Conservation (phyloP, 1,140 invertebrate genomes). For the Dendrolimus kikuchii region DNA sequence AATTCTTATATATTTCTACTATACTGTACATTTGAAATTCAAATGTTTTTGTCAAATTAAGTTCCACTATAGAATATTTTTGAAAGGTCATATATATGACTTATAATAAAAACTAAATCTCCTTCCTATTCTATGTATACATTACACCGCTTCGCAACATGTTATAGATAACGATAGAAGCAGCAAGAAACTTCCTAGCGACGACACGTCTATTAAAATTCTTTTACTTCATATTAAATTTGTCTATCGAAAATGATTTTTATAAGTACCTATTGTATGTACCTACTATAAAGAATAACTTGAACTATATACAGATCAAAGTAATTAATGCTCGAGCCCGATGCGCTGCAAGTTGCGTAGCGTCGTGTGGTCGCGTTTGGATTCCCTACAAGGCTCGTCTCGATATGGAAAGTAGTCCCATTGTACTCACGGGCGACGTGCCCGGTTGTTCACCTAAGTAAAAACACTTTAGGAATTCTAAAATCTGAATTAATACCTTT, state of each 20-base stretch:
- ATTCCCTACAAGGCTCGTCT: conserved; percentile 36
- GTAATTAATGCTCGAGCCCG: too few species aligned
- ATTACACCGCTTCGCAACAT: background rate
- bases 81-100: too few species aligned
- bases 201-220: background rate
- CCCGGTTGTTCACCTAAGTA: conserved; percentile 48
- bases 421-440: conserved; percentile 30
- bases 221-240: background rate
- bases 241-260: background rate
- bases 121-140: background rate
- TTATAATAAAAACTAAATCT: too few species aligned
- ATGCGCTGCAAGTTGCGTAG: background rate
- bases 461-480: conserved; percentile 43
- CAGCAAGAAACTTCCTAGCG: too few species aligned
- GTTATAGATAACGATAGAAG: background rate
- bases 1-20: too few species aligned
- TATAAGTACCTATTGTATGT: too few species aligned
- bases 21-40: too few species aligned
- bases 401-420: conserved; percentile 52
- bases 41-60: too few species aligned
- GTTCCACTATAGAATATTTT: too few species aligned
- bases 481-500: conserved; percentile 15
- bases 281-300: background rate
- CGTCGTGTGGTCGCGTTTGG: conserved; percentile 1
- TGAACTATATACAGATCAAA: background rate